Evolutionary conservation across 2,797 vertebrate species (phyloP), one percentile per base, ranked within the genome.

Genomic region (Sebastes miniatus): DNA sequence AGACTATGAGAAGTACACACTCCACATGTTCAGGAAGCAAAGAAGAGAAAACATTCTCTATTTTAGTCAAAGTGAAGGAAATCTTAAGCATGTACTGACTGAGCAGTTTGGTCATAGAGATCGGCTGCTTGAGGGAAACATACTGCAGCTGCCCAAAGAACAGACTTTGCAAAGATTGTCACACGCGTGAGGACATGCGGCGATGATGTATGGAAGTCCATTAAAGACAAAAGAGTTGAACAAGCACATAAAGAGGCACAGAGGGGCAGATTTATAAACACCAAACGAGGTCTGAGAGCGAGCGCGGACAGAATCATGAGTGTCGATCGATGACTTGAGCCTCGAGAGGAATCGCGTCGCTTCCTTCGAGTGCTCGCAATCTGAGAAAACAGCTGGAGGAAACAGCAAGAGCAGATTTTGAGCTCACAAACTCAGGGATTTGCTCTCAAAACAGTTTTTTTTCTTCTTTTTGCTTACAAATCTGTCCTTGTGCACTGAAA

Each of bases 341-440:
- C 77, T 50, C 59, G 1, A 34, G 76, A 75, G 79, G 57, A 57
- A 32, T n/a, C 0, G 14, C 8, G 29, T 61, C 62, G 16, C 32
- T 54, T 80, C 73, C 22, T 52, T n/a, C 1, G 5, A 72, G 25
- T 8, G 66, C 10, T 77, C 20, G 3, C 57, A 62, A 27, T 70
- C n/a, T 54, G 57, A 76, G 22, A n/a, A 64, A 57, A 76, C 68
- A 79, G 76, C 68, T 69, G 69, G 50, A 71, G 61, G 36, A 73
- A 73, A 73, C 4, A 27, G 13, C 4, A 4, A 24, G 34, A 74
- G 52, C 50, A 20, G 27, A 39, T 57, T 76, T 29, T 24, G 11
- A 68, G 39, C 47, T 12, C 39, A 65, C 13, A 12, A 43, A 39
- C 47, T 13, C 11, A 14, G 20, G 52, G 79, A 81, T 67, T 24